Evolutionary conservation across 2,113 vertebrate species (phyloP).

Genomic region (Scytalopus superciliaris): DNA sequence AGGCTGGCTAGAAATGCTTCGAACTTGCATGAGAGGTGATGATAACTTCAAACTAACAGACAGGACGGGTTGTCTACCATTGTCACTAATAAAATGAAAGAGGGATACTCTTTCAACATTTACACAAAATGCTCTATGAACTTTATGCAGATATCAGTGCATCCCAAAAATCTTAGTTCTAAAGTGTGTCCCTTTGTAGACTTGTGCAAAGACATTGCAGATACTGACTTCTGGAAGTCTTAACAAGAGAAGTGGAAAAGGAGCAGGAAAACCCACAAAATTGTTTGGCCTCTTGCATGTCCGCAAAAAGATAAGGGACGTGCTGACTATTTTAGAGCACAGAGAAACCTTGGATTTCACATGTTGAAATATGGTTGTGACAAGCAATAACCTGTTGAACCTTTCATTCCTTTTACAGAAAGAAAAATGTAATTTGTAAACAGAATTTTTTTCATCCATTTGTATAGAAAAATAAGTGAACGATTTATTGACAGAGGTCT

Average conservation of each 20-base stretch:
- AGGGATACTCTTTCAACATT: background rate
- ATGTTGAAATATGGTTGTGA: background rate
- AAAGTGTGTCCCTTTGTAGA: background rate
- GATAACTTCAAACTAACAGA: background rate
- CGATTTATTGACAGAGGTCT: background rate
- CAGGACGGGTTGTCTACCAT: background rate
- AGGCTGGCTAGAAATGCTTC: background rate
- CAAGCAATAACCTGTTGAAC: background rate
- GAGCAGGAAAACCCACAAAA: background rate
- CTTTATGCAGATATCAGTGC: rapidly evolving
- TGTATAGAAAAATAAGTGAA: background rate
- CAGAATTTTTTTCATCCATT: background rate
- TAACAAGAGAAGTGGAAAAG: background rate
- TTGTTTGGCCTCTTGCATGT: background rate
- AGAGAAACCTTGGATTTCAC: background rate
- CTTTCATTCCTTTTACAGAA: background rate
- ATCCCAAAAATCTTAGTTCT: background rate
- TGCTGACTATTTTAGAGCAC: background rate
- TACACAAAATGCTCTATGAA: background rate
- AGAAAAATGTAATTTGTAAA: background rate
- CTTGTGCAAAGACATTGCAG: background rate
- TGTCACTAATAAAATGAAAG: background rate
- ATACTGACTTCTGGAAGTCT: background rate
- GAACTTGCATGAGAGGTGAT: background rate
- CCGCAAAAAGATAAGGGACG: background rate